Conservation (phyloP, 2,888 invertebrate species). For the Chloroclystis v-ata region DNA sequence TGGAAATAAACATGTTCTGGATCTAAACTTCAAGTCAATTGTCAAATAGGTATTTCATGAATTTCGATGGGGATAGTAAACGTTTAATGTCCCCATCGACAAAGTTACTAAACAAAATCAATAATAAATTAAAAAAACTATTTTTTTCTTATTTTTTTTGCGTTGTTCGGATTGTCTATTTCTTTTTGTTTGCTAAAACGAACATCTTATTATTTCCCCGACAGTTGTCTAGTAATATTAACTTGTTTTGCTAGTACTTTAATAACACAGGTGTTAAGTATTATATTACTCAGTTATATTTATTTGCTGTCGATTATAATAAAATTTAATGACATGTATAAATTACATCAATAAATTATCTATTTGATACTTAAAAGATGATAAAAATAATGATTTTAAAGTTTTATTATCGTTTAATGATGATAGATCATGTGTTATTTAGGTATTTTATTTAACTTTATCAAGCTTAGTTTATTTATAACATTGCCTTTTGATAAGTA, state of each 20-base stretch:
- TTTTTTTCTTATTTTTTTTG: no score
- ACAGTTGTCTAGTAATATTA: neutral
- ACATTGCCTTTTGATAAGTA: no score
- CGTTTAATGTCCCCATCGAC: no score
- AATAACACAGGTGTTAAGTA: slow-evolving; percentile 32
- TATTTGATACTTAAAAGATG: slow-evolving; percentile 23
- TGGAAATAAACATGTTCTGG: no score
- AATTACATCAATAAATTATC: slow-evolving; percentile 26
- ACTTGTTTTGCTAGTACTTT: slow-evolving; percentile 16
- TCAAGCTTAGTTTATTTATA: neutral
- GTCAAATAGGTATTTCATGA: no score
- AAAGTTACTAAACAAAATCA: no score
- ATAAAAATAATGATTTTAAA: slow-evolving; percentile 25
- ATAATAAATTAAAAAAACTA: no score
- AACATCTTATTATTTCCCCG: neutral
- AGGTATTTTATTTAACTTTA: neutral
- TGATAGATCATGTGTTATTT: slow-evolving; percentile 20
- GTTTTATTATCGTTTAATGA: slow-evolving; percentile 25
- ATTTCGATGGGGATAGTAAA: no score
- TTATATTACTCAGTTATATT: slow-evolving; percentile 30
- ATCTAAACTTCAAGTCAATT: no score
- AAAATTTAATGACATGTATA: slow-evolving; percentile 31
- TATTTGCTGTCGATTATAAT: slow-evolving; percentile 28
- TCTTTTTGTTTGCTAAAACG: no score
- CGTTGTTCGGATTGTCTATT: neutral